phyloP scores from a whole-genome alignment of 2,113 vertebrate genomes.

The Pangasianodon hypophthalmus region DNA sequence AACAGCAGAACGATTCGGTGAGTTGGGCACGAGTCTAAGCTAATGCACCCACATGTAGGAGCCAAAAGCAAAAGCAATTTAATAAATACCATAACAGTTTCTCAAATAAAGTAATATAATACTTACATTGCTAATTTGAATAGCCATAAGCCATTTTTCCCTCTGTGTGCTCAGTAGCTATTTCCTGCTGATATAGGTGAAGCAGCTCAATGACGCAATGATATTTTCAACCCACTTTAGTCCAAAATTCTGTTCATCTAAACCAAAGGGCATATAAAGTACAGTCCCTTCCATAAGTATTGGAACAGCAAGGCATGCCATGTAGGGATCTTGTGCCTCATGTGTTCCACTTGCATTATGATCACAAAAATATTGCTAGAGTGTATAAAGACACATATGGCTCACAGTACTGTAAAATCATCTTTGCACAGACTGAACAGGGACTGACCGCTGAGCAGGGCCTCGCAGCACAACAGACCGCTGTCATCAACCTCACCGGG shows the following conservation, averaged over 20 bases:
- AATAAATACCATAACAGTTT: background rate
- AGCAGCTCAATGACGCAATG: background rate
- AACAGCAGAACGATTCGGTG: conserved; percentile 83
- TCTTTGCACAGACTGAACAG: conserved; percentile 82
- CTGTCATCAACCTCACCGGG: conserved; percentile 90
- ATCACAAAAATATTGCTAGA: background rate
- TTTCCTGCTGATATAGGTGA: background rate
- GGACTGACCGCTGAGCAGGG: conserved; percentile 81
- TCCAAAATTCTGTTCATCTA: background rate
- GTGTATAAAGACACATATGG: background rate
- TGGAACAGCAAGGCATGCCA: no score
- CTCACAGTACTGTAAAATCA: conserved; percentile 24
- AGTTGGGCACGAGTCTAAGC: conserved; percentile 36
- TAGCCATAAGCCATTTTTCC: background rate
- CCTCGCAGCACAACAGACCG: conserved; percentile 89
- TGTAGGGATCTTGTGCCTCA: background rate
- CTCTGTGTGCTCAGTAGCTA: background rate
- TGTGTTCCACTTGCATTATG: background rate
- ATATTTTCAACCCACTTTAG: background rate
- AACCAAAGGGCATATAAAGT: background rate
- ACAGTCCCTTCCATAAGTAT: background rate
- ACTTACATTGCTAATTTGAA: background rate
- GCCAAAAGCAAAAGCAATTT: background rate
- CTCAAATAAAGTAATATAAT: background rate
- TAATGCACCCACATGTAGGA: background rate